Percentiles rank a stretch among this genome's conserved stretches.
Evolutionary conservation across 2,888 invertebrate genomes (phyloP).

Genomic region (Muscina levida): DNA sequence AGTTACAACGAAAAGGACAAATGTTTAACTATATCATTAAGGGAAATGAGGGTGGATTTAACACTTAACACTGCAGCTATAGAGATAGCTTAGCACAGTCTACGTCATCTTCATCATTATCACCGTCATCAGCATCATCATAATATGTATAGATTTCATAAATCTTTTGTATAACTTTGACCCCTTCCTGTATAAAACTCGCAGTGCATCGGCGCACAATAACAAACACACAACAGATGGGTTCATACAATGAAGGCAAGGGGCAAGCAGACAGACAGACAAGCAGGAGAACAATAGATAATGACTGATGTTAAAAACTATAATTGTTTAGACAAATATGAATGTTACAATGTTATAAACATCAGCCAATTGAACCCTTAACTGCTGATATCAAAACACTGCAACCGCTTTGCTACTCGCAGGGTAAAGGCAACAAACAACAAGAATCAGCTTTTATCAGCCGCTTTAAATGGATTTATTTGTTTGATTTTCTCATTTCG

Average conservation of each 20-base stretch:
- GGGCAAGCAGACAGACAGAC: background rate
- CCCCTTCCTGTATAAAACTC: background rate
- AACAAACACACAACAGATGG: conserved; percentile 7
- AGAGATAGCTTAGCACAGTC: too few species aligned
- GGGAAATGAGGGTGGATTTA: background rate
- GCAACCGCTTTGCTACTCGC: too few species aligned
- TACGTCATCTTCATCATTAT: too few species aligned
- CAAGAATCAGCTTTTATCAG: too few species aligned
- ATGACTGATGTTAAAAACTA: background rate
- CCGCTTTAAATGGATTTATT: background rate
- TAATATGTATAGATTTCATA: conserved; percentile 1
- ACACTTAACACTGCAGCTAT: background rate
- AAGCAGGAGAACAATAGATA: background rate
- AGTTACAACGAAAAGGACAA: background rate
- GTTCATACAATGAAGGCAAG: background rate
- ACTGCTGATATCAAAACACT: background rate
- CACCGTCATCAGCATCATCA: background rate
- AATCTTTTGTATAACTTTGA: background rate
- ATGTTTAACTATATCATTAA: conserved; percentile 9
- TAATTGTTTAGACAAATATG: conserved; percentile 8
- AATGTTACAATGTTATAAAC: background rate
- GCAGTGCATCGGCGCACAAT: background rate
- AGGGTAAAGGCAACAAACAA: too few species aligned
- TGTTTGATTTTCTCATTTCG: background rate
- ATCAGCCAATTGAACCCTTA: background rate